Evolutionary conservation across 2,113 vertebrate genomes (phyloP), one percentile per base, ranked within the genome.

Genomic region (Trematomus loennbergii): DNA sequence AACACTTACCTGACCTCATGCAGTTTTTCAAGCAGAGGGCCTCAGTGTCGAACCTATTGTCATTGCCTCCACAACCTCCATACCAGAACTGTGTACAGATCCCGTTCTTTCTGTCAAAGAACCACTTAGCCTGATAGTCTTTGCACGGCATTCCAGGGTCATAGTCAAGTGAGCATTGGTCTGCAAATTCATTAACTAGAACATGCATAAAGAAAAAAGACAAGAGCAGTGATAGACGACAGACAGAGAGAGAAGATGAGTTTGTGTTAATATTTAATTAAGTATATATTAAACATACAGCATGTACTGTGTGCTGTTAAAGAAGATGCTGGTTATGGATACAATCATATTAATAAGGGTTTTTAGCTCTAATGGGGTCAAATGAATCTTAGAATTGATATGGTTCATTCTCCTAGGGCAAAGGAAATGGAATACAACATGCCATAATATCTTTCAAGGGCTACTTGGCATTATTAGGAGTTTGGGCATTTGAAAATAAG

Each of bases 51-150:
- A 97, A 96, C 94, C 94, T 96, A 95, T 96, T 97, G 83, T 88
- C 94, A 95, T 96, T 96, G 76, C 94, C 96, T 94, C 91, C 93
- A 52, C 96, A 96, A 93, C 95, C 96, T 94, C 95, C 95, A 90
- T 94, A 96, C 96, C 95, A 96, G 94, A 95, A 95, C 94, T 94
- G 93, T 87, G 92, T 90, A 96, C 97, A 97, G 95, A 95, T 94
- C 91, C 95, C 94, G 86, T 87, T 88, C 95, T 95, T 93, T 94
- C 84, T 95, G 94, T 96, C 95, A 97, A 94, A 96, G 95, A 95
- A 96, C 95, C 96, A 97, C 89, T 95, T 96, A 96, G 94, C 94
- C 93, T 95, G 91, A 96, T 94, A 95, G 80, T 96, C 96, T 95
- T 96, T 94, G 94, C 96, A 96, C 64, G 93, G 94, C 74, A 91